phyloP scores from a whole-genome alignment of 2,113 vertebrate genomes.

The Ptilonorhynchus violaceus region DNA sequence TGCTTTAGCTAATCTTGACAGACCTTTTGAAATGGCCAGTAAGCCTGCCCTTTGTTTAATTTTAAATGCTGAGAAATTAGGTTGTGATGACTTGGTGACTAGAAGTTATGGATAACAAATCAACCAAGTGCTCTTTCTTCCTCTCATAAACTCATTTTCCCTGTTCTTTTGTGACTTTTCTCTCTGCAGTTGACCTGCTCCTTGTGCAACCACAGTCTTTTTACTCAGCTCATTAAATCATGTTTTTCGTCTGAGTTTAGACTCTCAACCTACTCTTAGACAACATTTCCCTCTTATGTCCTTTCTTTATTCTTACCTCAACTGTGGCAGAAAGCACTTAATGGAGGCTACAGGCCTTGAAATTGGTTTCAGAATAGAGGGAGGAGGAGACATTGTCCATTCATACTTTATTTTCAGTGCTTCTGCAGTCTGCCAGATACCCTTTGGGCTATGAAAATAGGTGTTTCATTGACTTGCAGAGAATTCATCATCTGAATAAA shows the following conservation, averaged over 20 bases:
- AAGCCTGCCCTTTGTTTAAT: neutral
- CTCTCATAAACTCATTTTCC: neutral
- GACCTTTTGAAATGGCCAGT: neutral
- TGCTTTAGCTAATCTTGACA: neutral
- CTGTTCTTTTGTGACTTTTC: neutral
- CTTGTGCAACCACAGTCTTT: neutral
- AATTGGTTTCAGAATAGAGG: neutral
- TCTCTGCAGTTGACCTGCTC: neutral
- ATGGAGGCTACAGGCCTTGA: neutral
- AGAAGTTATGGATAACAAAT: neutral
- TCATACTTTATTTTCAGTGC: neutral
- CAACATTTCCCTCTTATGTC: neutral
- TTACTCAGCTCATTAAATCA: neutral
- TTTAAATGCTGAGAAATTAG: neutral
- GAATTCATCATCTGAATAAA: neutral
- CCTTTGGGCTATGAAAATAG: neutral
- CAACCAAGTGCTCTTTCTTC: neutral
- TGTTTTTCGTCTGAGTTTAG: neutral
- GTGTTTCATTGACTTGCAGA: neutral
- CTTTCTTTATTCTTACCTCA: constrained; percentile 16
- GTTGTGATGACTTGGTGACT: neutral
- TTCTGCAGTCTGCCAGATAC: neutral
- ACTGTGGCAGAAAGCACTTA: neutral
- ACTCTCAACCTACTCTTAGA: neutral
- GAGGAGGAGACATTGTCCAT: neutral